Evolutionary conservation across 2,113 vertebrate genomes (phyloP), one percentile per base, ranked within the genome.

Genomic region (Albula goreensis): DNA sequence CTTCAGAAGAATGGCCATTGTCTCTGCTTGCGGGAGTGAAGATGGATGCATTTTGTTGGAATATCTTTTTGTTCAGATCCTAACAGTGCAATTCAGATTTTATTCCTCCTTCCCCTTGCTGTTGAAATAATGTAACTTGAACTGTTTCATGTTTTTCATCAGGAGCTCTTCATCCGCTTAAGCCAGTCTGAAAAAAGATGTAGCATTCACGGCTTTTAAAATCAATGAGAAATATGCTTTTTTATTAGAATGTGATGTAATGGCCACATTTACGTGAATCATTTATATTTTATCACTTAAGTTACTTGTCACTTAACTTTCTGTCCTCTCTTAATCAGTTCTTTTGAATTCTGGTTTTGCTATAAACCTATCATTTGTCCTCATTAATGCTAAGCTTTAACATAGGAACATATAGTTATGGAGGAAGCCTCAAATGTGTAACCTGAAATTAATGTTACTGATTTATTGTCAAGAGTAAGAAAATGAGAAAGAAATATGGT

Each of bases 301-400:
- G 85, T 86, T 91, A 91, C 89, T 91, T 93, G 88, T 93, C 92
- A 91, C 92, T 89, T 92, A 86, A 91, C 92, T 93, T 81, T 74
- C 12, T 60, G 56, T 81, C 50, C 22, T 74, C 78, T 94, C 92
- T 92, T 93, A 94, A 93, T 92, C 90, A 89, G 88, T 90, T 89
- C 48, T 79, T 87, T 53, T 86, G 84, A 80, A 91, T 91, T 92
- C 89, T 90, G 88, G 85, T 92, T 93, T 92, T 87, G 89, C 91
- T 91, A 77, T 80, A 88, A 91, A 89, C 90, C 87, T 91, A 81
- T 93, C 92, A 92, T 91, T 92, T 94, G 92, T 95, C 93, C 90
- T 94, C 95, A 91, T 87, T 95, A 94, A 96, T 93, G 96, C 95
- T 96, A 95, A 96, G 96, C 96, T 97, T 96, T 96, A 96, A 95